These are phyloP conservation scores for Plecotus auritus DNA, from an alignment of 2,113 vertebrate genomes.

Conservation along the genomic window DNA sequence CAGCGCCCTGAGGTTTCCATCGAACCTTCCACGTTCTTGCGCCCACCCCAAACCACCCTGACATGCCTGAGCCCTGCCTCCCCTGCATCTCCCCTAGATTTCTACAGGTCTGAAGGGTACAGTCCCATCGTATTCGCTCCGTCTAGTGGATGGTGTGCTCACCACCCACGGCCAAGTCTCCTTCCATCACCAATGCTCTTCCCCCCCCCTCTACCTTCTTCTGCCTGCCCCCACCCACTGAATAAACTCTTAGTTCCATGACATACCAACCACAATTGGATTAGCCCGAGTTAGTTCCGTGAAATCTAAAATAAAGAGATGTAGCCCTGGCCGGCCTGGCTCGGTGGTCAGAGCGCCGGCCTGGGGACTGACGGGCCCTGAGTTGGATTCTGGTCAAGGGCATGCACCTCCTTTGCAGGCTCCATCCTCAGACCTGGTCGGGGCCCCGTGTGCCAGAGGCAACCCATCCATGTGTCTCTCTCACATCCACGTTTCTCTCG, in stretches of 20 bases:
- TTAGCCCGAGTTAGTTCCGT: too few relatives aligned
- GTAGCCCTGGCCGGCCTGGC: background rate
- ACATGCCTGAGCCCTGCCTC: too few relatives aligned
- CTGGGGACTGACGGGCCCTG: too few relatives aligned
- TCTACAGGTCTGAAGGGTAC: too few relatives aligned
- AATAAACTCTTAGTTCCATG: background rate
- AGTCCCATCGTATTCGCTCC: rapidly evolving
- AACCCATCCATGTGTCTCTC: background rate
- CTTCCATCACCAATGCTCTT: too few relatives aligned
- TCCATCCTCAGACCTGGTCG: background rate
- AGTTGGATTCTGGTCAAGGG: too few relatives aligned
- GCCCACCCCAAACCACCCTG: too few relatives aligned
- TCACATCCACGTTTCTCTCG: background rate
- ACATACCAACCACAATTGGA: too few relatives aligned
- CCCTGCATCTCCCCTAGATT: too few relatives aligned
- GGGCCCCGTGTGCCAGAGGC: background rate
- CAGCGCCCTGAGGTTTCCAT: background rate
- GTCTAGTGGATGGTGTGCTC: rapidly evolving
- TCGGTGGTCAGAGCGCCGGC: background rate
- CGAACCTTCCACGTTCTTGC: too few relatives aligned
- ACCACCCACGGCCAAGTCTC: too few relatives aligned
- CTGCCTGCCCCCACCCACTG: background rate
- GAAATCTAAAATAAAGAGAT: background rate
- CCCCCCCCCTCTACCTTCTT: too few relatives aligned
- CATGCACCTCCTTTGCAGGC: background rate